Base-by-base conservation (phyloP, 2,113 vertebrate genomes). In the Petromus typicus region DNA sequence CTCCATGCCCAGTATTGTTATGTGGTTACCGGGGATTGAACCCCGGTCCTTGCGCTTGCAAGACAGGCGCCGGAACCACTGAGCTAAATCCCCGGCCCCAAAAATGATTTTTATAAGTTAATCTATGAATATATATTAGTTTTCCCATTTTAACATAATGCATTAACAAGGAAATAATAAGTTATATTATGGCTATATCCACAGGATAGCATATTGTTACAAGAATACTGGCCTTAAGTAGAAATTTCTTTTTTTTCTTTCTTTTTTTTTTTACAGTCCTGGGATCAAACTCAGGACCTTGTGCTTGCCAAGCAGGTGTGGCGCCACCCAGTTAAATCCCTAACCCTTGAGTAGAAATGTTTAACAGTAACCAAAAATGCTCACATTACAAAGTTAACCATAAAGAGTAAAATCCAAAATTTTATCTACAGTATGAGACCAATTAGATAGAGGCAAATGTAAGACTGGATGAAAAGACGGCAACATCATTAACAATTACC, bases 41-140 rank as follows among this genome's bases (percentile, higher is more conserved):
- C n/a, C n/a, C n/a, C n/a, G n/a, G n/a, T n/a, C n/a, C n/a, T n/a
- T n/a, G n/a, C n/a, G n/a, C n/a, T n/a, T n/a, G n/a, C n/a, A n/a
- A n/a, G n/a, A n/a, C n/a, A n/a, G n/a, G n/a, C 5, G 48, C 48
- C 48, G 5, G 48, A 51, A 51, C 48, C 10, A 51, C 48, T 7
- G 10, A 51, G 48, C 48, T 5, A 51, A 10, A 51, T n/a, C n/a
- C 48, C 48, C 48, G 5, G 48, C 10, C 48, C 10, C 48, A 51
- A 88, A 93, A 91, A 90, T 11, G 76, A 43, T 89, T 93, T 80
- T 95, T 71, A 85, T 64, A 81, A 90, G 85, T 10, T 67, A 97
- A 57, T n/a, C 61, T 75, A 95, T 8, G 92, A 93, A 86, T 37
- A 71, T 84, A 80, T 82, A 37, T 27, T 61, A 81, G 51, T 81